Conservation (phyloP, 2,797 vertebrate species). For the Hipposideros larvatus region DNA sequence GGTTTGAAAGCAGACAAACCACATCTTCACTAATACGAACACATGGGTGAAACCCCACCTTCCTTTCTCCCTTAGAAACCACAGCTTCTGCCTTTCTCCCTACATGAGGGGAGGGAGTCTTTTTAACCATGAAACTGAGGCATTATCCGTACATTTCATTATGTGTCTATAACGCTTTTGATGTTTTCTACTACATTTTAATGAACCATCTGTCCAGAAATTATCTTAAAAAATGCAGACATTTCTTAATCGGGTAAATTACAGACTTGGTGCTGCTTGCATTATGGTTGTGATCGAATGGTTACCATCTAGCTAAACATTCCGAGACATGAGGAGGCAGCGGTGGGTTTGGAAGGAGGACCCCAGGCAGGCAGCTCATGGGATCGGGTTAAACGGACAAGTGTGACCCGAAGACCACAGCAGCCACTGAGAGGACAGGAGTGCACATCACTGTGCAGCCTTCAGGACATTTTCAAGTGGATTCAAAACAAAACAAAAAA, state of each 20-base stretch:
- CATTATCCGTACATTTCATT: background rate
- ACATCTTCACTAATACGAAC: background rate
- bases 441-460: background rate
- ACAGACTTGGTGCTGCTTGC: background rate
- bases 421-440: background rate
- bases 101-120: background rate
- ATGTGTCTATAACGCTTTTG: background rate
- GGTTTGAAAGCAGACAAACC: background rate
- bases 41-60: background rate
- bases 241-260: constrained; percentile 12
- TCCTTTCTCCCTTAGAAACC: background rate
- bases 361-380: background rate
- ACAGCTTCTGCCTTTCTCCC: background rate
- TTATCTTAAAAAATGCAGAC: constrained; percentile 58
- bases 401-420: fast-evolving
- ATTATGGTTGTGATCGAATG: background rate
- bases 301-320: background rate
- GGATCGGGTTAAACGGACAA: fast-evolving
- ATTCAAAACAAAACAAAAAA: background rate
- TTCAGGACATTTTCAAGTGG: background rate
- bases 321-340: background rate
- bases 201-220: constrained; percentile 69
- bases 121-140: background rate
- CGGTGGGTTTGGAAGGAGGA: fast-evolving
- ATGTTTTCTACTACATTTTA: constrained; percentile 62